Evolutionary conservation across 2,888 invertebrate genomes (phyloP), one percentile per base, ranked within the genome.

Genomic region (Apodemia hepburni): DNA sequence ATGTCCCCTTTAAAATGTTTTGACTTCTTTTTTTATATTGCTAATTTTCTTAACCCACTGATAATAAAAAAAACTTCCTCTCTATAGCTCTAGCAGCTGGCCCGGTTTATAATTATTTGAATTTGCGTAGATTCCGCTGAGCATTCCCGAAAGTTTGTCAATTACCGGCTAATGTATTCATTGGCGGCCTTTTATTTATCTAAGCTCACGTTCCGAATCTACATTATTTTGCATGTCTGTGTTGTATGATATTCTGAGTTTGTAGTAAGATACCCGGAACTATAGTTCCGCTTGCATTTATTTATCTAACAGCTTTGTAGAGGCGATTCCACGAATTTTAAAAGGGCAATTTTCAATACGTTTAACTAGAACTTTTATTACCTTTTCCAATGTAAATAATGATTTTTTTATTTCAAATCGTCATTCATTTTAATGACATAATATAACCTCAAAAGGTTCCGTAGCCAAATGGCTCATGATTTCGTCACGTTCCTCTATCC

Each of bases 81-180:
- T 42, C 15, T 4, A 0, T 15, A 4, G 15, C 42, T 42, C 4
- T 42, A 45, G n/a, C 45, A 7, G 27, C 15, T 22, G 27, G 54
- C 27, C 12, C 15, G 15, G 12, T 12, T 54, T 27, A 54, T 18
- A 18, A 51, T 54, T 12, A 54, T 29, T 54, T 15, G 54, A 27
- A 27, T 54, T 54, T 54, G 22, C 27, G 27, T 12, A 18, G 38
- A 35, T 18, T 64, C 11, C 42, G 42, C 45, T 42, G 58, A 61
- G 61, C 61, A 59, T 63, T 62, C 71, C 64, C 64, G 61, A 64
- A 78, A 79, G 79, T 82, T 81, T 71, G 70, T 70, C 80, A 79
- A 81, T 80, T 77, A 80, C 68, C 73, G 68, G 69, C 66, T 78
- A 76, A 79, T 80, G 70, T 79, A 79, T 79, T 78, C 81, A 78